phyloP scores from a whole-genome alignment of 1,140 invertebrate species.

The Brachionus plicatilis region DNA sequence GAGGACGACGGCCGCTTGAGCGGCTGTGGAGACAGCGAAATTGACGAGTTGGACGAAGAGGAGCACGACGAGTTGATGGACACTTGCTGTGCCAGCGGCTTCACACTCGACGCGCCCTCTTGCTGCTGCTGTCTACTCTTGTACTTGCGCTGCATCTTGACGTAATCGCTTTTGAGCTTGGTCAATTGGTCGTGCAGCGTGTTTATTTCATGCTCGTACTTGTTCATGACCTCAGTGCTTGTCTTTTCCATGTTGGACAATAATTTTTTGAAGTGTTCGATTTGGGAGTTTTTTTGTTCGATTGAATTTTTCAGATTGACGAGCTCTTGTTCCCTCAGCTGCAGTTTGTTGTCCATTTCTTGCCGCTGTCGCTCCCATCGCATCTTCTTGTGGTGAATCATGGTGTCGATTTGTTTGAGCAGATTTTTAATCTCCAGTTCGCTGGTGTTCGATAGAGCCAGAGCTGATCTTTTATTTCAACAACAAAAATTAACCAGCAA shows the following conservation, averaged over 20 bases:
- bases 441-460: conserved; percentile 24
- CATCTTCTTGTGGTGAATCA: conserved; percentile 35
- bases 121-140: neutral
- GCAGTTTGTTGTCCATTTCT: conserved; percentile 29
- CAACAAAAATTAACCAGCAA: neutral
- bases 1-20: neutral
- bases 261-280: conserved; percentile 12
- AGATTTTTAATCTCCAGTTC: conserved; percentile 21
- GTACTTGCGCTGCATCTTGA: conserved; percentile 1
- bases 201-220: conserved; percentile 27
- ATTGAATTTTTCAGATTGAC: neutral
- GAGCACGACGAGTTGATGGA: neutral
- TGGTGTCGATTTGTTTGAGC: conserved; percentile 32
- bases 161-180: neutral
- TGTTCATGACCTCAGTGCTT: neutral
- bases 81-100: neutral
- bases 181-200: neutral
- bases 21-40: neutral
- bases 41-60: neutral
- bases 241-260: conserved; percentile 27
- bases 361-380: conserved; percentile 21
- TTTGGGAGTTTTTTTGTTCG: conserved; percentile 26
- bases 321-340: conserved; percentile 9
- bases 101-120: neutral
- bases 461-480: neutral